Conservation (phyloP, 2,888 invertebrate genomes). For the Griposia aprilina region DNA sequence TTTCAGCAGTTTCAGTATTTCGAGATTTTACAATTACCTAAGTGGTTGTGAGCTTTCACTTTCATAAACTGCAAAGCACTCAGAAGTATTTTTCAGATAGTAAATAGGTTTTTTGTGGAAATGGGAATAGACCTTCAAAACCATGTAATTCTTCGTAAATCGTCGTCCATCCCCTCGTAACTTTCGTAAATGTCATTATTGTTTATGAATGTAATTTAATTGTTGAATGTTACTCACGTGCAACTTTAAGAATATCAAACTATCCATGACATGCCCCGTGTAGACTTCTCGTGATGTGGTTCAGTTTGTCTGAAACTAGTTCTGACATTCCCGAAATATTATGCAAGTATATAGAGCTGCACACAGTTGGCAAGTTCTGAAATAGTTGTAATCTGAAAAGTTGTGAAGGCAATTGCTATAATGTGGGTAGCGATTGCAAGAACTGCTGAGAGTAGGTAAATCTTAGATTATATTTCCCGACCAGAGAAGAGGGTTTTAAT, state of each 20-base stretch:
- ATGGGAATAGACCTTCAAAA: neutral
- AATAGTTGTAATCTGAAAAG: conserved; percentile 1
- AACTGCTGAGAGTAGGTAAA: neutral
- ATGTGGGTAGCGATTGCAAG: no score
- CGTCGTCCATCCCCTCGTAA: neutral
- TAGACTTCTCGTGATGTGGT: neutral
- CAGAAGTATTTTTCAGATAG: neutral
- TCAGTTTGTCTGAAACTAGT: neutral
- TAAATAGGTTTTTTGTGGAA: neutral
- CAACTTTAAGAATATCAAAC: conserved; percentile 4
- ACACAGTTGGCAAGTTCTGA: neutral
- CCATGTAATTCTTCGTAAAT: neutral
- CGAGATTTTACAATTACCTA: no score
- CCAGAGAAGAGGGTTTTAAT: neutral
- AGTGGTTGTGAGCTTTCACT: no score
- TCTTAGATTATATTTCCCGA: neutral
- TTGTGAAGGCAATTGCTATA: neutral
- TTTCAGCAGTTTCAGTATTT: no score
- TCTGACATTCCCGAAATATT: neutral
- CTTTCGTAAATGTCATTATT: neutral
- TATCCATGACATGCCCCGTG: neutral
- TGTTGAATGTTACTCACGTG: neutral
- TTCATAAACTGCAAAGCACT: neutral
- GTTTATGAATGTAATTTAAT: neutral
- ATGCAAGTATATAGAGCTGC: neutral